Evolutionary conservation across 2,113 vertebrate genomes (phyloP), one percentile per base, ranked within the genome.

Genomic region (Urocolius indicus): DNA sequence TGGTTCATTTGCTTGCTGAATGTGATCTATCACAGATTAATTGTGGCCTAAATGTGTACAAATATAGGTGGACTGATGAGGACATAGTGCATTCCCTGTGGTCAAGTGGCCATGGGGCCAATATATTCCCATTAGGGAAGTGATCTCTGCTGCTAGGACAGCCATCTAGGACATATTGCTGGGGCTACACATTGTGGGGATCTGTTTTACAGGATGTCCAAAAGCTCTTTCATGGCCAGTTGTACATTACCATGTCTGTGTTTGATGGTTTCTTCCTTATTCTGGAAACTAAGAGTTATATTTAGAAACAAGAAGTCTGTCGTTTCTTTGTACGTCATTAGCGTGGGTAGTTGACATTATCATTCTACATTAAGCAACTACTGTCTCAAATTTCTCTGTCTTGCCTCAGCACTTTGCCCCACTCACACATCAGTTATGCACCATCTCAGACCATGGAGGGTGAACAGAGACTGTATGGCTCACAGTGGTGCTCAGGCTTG

Each of bases 221-320:
- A 59, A 89, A 62, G 19, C 61, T 62, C 18, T 11, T 48, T 74
- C 13, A 0, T 68, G 51, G 34, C 15, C 63, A 32, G 34, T 16
- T 84, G 29, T 72, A 9, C 14, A 3, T 51, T 6, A 65, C 2
- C 30, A 23, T 5, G 3, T 68, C 32, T 0, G 0, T 21, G 7
- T 32, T 61, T 76, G 67, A 77, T 1, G 5, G 14, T 73, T 85
- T 77, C 67, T 90, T 95, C 62, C 61, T 83, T 66, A 46, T 73
- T 93, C 65, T 84, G 67, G 46, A 86, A 88, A 49, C 9, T 8
- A 32, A 62, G 55, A 24, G 55, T 41, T 90, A 32, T 93, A 32
- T 81, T 94, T 86, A 88, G 90, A 92, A 92, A 45, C n/a, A 73
- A 71, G 81, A 84, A 87, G 41, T 90, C 54, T 30, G 32, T 73